phyloP scores from a whole-genome alignment of 2,113 vertebrate species.

The Tiliqua scincoides region DNA sequence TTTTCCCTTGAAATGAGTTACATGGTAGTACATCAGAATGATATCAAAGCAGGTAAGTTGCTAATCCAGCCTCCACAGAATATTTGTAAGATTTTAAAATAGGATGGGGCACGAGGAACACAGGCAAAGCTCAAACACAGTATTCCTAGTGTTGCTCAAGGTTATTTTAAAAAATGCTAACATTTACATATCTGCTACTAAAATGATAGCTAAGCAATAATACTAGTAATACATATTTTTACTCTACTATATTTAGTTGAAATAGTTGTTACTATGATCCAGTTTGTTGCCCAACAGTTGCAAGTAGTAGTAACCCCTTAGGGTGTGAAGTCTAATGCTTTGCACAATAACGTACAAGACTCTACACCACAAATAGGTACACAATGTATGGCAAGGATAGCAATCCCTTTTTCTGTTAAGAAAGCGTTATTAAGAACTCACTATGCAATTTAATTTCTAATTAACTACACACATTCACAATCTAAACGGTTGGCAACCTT shows the following conservation, averaged over 20 bases:
- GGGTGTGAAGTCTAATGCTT: slow-evolving; percentile 49
- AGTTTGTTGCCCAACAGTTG: slow-evolving; percentile 42
- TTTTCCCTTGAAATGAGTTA: slow-evolving; percentile 26
- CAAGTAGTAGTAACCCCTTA: slow-evolving; percentile 43
- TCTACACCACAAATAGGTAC: slow-evolving; percentile 58
- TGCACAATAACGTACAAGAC: slow-evolving; percentile 51
- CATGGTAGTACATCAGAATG: neutral
- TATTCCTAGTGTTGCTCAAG: accelerated
- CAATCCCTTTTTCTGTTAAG: slow-evolving; percentile 49
- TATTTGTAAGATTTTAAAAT: slow-evolving; percentile 43
- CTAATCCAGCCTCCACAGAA: slow-evolving; percentile 56
- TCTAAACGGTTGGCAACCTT: too few species aligned
- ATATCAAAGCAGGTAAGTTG: slow-evolving; percentile 1
- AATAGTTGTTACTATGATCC: slow-evolving; percentile 47
- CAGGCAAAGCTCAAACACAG: slow-evolving; percentile 37
- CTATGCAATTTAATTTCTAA: slow-evolving; percentile 44
- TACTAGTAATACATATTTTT: neutral
- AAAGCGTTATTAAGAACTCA: slow-evolving; percentile 54
- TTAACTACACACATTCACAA: slow-evolving; percentile 54
- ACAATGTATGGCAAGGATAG: slow-evolving; percentile 42
- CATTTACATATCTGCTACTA: slow-evolving; percentile 16
- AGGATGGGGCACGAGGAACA: slow-evolving; percentile 30
- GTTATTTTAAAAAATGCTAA: slow-evolving; percentile 12
- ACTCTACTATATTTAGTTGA: slow-evolving; percentile 20
- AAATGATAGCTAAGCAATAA: neutral